phyloP scores from a whole-genome alignment of 2,888 invertebrate genomes.

The Zaprionus obscuricornis region DNA sequence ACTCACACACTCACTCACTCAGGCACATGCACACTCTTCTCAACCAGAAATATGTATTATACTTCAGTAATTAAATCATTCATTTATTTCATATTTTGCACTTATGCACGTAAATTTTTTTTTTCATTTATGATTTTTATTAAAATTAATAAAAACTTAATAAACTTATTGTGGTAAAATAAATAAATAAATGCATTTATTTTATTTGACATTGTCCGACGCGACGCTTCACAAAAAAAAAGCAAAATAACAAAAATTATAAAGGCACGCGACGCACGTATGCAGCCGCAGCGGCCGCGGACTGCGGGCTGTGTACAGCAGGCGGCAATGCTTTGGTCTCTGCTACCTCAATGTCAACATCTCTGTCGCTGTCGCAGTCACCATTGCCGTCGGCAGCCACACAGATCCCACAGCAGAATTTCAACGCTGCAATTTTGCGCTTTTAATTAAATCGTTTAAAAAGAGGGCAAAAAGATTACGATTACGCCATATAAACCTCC shows the following conservation, averaged over 20 bases:
- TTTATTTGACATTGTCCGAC: constrained; percentile 17
- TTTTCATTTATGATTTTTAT: constrained; percentile 12
- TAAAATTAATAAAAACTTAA: constrained; percentile 30
- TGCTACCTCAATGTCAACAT: constrained; percentile 58
- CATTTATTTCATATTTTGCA: constrained; percentile 27
- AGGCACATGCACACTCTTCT: not conserved
- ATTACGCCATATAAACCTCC: constrained; percentile 56
- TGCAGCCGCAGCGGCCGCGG: constrained; percentile 19
- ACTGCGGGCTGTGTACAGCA: not conserved
- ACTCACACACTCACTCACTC: constrained; percentile 2
- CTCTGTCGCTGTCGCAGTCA: constrained; percentile 14
- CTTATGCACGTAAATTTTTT: constrained; percentile 34
- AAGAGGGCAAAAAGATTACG: constrained; percentile 74
- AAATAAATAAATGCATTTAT: constrained; percentile 11
- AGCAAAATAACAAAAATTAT: constrained; percentile 25
- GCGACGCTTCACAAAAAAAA: constrained; percentile 17
- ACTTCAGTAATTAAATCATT: constrained; percentile 46
- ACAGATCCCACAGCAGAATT: constrained; percentile 47
- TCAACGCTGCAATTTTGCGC: constrained; percentile 67
- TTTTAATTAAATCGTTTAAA: constrained; percentile 77
- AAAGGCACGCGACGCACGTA: constrained; percentile 55
- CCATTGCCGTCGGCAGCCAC: constrained; percentile 20
- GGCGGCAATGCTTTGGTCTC: constrained; percentile 44
- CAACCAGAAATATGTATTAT: constrained; percentile 21
- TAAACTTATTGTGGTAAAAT: constrained; percentile 11